Evolutionary conservation across 2,888 invertebrate genomes (phyloP).

Genomic region (Orthonychiurus folsomi): DNA sequence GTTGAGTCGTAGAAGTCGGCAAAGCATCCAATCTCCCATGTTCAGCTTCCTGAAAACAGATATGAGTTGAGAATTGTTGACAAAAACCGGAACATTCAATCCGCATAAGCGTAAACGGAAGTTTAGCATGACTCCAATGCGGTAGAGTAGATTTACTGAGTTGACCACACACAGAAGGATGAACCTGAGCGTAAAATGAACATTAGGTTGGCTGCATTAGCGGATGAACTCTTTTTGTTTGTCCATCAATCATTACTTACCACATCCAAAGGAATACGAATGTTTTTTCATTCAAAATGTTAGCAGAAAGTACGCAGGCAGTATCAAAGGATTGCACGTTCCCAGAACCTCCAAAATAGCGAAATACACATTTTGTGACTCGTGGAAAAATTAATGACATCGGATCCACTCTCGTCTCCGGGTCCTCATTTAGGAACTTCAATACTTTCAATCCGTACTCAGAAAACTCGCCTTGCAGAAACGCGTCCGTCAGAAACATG

Average conservation of each 20-base stretch:
- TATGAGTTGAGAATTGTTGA: neutral
- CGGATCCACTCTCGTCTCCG: neutral
- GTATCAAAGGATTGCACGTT: neutral
- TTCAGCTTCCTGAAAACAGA: neutral
- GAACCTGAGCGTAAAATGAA: slow-evolving; percentile 5
- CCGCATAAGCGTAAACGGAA: too few species aligned
- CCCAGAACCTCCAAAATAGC: neutral
- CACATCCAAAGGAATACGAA: slow-evolving; percentile 11
- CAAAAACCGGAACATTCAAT: too few species aligned
- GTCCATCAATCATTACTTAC: too few species aligned
- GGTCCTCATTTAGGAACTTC: slow-evolving; percentile 4
- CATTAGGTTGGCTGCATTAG: too few species aligned
- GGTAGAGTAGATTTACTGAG: too few species aligned
- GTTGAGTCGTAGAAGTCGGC: neutral
- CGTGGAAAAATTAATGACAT: slow-evolving; percentile 8
- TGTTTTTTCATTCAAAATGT: slow-evolving; percentile 6
- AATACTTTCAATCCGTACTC: slow-evolving; percentile 1
- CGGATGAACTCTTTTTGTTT: too few species aligned
- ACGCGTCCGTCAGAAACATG: slow-evolving; percentile 3
- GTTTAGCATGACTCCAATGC: too few species aligned
- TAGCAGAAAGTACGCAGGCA: neutral
- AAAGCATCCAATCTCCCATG: neutral
- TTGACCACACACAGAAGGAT: neutral
- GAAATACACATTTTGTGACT: slow-evolving; percentile 6
- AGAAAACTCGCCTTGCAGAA: slow-evolving; percentile 4